These are phyloP conservation scores for Planiliza haematocheilus DNA, from an alignment of 2,113 vertebrate genomes.

Conservation along the genomic window DNA sequence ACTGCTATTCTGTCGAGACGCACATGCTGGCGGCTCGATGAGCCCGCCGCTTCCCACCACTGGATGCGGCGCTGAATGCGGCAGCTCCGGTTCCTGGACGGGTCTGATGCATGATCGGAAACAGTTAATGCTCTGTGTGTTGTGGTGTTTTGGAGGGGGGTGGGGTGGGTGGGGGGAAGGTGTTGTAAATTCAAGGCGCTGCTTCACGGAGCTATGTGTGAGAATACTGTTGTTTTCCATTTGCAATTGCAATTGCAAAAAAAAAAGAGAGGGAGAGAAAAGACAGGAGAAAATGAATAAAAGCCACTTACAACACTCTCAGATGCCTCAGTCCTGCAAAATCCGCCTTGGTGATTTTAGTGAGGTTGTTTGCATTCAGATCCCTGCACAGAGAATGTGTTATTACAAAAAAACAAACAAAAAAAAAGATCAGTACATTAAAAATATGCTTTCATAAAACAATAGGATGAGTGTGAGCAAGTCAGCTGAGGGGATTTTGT, in stretches of 20 bases:
- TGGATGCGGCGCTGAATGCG: constrained; percentile 60
- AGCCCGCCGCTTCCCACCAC: constrained; percentile 27
- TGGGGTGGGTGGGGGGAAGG: neutral
- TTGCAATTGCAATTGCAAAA: neutral
- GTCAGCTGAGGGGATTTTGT: neutral
- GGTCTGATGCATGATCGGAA: constrained; percentile 19
- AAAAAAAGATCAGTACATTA: neutral
- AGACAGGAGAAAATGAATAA: constrained; percentile 5
- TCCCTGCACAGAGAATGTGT: constrained; percentile 84
- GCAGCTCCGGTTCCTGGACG: constrained; percentile 51
- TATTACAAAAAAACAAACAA: neutral
- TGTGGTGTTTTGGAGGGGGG: neutral
- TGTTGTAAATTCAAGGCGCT: constrained; percentile 6
- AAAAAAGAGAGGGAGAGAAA: neutral
- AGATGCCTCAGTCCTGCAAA: constrained; percentile 95
- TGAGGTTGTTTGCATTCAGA: constrained; percentile 99
- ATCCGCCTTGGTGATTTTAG: constrained; percentile 95
- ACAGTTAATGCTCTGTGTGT: constrained; percentile 27
- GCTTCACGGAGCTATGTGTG: constrained; percentile 3
- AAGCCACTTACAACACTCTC: constrained; percentile 94
- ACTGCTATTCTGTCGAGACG: constrained; percentile 47
- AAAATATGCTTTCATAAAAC: constrained; percentile 11
- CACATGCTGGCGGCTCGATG: constrained; percentile 18
- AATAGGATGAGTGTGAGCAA: neutral
- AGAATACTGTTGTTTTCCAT: neutral